Conservation (phyloP, 2,888 invertebrate genomes). For the Erebia palarica region DNA sequence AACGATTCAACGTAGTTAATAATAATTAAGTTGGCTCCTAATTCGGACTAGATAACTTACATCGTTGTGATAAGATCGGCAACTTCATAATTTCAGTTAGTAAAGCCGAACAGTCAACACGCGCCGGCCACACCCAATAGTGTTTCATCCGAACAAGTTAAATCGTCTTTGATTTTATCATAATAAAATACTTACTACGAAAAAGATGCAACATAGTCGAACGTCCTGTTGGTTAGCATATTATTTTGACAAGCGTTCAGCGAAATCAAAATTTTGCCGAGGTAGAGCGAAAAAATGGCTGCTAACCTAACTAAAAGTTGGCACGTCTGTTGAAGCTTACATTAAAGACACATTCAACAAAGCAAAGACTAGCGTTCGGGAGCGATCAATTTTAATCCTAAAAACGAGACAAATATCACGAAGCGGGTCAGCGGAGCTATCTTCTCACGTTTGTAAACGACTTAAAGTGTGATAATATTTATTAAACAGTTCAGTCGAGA, state of each 20-base stretch:
- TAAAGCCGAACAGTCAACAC: background rate
- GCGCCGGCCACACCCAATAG: background rate
- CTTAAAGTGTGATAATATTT: constrained; percentile 81
- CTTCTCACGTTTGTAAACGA: constrained; percentile 82
- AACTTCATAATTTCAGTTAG: background rate
- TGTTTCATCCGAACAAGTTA: no score
- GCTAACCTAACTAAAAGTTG: background rate
- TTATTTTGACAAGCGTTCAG: background rate
- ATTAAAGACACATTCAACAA: constrained; percentile 72
- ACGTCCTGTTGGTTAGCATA: background rate
- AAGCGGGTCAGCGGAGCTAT: constrained; percentile 76
- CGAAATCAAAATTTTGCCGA: background rate
- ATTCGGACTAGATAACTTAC: background rate
- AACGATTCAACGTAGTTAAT: background rate
- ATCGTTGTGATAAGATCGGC: background rate
- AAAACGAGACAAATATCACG: constrained; percentile 80
- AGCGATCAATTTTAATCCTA: constrained; percentile 76
- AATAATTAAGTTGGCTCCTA: background rate
- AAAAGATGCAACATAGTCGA: no score
- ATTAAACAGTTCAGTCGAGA: constrained; percentile 78
- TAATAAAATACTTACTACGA: no score
- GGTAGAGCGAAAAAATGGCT: background rate
- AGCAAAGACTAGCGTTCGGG: constrained; percentile 69
- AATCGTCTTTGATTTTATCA: no score
- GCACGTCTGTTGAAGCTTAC: constrained; percentile 48